These are phyloP conservation scores for Heliconius ismenius DNA, from an alignment of 2,888 invertebrate genomes.

Conservation along the genomic window DNA sequence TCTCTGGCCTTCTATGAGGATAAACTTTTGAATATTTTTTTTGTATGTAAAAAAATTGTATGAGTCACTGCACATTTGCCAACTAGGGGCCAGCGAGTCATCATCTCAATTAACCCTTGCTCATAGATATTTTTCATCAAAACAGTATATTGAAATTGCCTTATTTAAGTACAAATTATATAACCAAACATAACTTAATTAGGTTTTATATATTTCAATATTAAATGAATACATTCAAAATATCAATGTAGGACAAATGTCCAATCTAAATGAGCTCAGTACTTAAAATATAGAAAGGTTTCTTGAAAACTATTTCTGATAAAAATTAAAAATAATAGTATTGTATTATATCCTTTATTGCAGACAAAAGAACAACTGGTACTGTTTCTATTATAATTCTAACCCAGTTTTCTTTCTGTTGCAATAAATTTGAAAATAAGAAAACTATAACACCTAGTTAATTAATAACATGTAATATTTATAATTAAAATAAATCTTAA, in stretches of 20 bases:
- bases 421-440: not conserved
- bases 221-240: not conserved
- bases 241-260: conserved; percentile 2
- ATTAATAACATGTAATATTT: no score
- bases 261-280: conserved; percentile 12
- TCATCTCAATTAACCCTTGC: not conserved
- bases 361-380: not conserved
- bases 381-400: not conserved
- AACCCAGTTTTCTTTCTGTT: not conserved
- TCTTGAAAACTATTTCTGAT: not conserved
- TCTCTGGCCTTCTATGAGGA: not conserved
- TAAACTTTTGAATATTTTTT: not conserved
- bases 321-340: not conserved
- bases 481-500: not conserved
- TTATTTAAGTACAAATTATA: not conserved
- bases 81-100: not conserved
- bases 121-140: not conserved
- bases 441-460: not conserved
- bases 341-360: not conserved
- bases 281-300: conserved; percentile 10
- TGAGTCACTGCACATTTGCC: not conserved
- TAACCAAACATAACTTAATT: not conserved
- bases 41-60: not conserved
- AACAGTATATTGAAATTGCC: not conserved
- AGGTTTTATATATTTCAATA: not conserved